Evolutionary conservation across 2,888 invertebrate genomes (phyloP).

Genomic region (Belgica antarctica): DNA sequence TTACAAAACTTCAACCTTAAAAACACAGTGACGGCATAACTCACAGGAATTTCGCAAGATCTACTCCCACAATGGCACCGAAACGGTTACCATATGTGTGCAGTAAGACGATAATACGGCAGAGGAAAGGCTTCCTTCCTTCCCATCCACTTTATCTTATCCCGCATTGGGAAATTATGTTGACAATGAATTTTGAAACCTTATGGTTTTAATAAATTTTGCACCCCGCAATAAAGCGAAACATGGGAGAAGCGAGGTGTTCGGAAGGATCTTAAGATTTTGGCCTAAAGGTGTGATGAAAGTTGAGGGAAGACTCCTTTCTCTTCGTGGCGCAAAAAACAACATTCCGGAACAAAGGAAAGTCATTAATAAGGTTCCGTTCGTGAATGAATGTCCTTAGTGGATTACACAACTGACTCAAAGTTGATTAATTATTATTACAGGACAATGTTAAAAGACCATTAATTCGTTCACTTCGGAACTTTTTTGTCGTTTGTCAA

Average conservation of each 20-base stretch:
- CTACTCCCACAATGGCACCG: too few relatives aligned
- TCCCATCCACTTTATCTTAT: not conserved
- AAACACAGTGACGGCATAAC: too few relatives aligned
- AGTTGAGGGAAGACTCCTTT: too few relatives aligned
- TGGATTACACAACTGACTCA: slow-evolving; percentile 11
- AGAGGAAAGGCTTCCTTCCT: not conserved
- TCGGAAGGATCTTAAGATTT: not conserved
- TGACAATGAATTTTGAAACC: slow-evolving; percentile 35
- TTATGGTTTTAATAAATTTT: slow-evolving; percentile 15
- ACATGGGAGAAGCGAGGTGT: not conserved
- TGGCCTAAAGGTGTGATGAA: too few relatives aligned
- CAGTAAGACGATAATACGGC: not conserved
- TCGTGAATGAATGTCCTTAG: slow-evolving; percentile 11
- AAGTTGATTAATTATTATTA: slow-evolving; percentile 43
- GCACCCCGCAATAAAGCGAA: too few relatives aligned
- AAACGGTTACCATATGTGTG: slow-evolving; percentile 23
- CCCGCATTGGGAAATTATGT: slow-evolving; percentile 34
- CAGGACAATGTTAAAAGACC: slow-evolving; percentile 16
- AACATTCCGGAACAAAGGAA: slow-evolving; percentile 18
- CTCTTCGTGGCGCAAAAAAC: not conserved
- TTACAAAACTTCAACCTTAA: too few relatives aligned
- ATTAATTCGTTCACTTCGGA: not conserved
- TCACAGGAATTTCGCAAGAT: too few relatives aligned
- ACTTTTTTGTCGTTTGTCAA: slow-evolving; percentile 17
- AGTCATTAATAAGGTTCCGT: slow-evolving; percentile 19